Conservation (phyloP, 2,113 vertebrate species). For the Dicrurus megarhynchus region DNA sequence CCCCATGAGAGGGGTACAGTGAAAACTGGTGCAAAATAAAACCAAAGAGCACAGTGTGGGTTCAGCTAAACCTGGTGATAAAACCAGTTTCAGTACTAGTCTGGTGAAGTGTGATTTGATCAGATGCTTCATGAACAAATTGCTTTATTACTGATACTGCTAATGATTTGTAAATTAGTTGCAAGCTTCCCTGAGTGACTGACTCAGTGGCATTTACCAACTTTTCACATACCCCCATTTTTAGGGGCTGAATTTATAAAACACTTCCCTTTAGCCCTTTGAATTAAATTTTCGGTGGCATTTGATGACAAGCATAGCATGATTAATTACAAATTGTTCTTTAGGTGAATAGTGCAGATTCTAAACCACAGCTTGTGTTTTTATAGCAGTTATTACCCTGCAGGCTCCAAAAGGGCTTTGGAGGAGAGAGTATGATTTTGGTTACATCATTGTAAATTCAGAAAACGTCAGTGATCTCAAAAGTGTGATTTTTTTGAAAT, state of each 20-base stretch:
- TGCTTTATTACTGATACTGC: neutral
- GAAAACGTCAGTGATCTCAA: constrained; percentile 48
- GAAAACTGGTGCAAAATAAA: neutral
- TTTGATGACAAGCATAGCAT: constrained; percentile 20
- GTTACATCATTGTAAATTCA: constrained; percentile 59
- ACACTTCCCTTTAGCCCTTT: neutral
- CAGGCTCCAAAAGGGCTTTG: constrained; percentile 29
- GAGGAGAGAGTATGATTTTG: constrained; percentile 12
- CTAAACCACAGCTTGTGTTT: constrained; percentile 54
- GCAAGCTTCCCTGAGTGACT: neutral
- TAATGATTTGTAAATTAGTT: constrained; percentile 45
- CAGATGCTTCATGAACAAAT: constrained; percentile 14
- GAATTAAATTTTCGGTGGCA: neutral
- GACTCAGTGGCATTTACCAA: constrained; percentile 25
- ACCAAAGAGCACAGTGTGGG: neutral
- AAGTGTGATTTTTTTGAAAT: constrained; percentile 55
- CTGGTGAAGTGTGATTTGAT: constrained; percentile 19
- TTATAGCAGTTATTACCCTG: constrained; percentile 51
- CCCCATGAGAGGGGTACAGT: neutral
- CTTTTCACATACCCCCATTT: neutral
- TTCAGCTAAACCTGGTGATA: constrained; percentile 13
- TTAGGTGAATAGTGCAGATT: constrained; percentile 56
- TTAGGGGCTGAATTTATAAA: constrained; percentile 10
- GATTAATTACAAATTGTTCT: constrained; percentile 46
- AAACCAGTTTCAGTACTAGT: constrained; percentile 14